These are phyloP conservation scores for Lamprologus speciosus DNA, from an alignment of 2,113 vertebrate species.

Conservation along the genomic window DNA sequence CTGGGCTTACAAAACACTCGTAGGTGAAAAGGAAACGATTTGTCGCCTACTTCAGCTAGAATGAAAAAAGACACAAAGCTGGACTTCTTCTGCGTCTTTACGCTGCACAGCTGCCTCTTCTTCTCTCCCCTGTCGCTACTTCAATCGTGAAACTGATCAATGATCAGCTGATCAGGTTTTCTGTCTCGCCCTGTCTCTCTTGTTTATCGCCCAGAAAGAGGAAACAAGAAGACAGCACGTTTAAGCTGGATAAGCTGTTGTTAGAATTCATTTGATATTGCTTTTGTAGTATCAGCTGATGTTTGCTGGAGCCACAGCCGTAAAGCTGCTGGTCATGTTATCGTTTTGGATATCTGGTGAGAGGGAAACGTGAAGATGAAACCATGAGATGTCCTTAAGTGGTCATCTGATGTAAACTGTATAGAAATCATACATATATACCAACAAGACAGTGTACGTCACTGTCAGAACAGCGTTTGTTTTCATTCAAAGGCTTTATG, in stretches of 20 bases:
- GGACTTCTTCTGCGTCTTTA: background rate
- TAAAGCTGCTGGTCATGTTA: background rate
- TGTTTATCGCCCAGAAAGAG: background rate
- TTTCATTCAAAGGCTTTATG: background rate
- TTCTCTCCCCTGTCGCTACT: background rate
- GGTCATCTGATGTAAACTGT: background rate
- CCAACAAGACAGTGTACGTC: background rate
- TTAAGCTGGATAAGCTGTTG: background rate
- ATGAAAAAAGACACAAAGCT: background rate
- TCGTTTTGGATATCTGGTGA: background rate
- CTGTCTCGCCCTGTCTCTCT: background rate
- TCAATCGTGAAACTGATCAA: background rate
- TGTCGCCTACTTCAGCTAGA: background rate
- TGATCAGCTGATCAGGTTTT: background rate
- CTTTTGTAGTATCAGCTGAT: background rate
- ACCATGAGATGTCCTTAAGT: background rate
- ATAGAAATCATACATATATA: background rate
- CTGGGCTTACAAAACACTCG: background rate
- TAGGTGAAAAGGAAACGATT: background rate
- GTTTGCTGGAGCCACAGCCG: background rate
- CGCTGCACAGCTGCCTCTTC: background rate
- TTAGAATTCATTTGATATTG: background rate
- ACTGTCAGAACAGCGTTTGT: background rate
- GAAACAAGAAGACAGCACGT: fast-evolving
- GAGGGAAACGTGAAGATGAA: background rate